Evolutionary conservation across 2,888 invertebrate species (phyloP), one percentile per base, ranked within the genome.

Genomic region (Archips crataeganus): DNA sequence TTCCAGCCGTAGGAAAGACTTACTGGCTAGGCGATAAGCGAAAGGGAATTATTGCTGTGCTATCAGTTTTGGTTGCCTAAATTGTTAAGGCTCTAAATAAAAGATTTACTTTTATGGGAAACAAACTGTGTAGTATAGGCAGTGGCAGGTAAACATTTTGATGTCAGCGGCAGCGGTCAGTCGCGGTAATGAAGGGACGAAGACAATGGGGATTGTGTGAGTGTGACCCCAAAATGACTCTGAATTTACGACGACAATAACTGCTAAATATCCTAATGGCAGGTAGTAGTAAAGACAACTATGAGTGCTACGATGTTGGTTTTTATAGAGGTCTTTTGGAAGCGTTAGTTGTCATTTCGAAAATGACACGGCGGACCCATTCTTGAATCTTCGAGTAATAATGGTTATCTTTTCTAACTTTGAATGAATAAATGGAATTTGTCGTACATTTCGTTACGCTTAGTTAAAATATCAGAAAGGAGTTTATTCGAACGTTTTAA

Each of bases 191-290:
- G 59, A 63, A 60, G 51, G 45, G 23, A 70, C 61, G 39, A 54
- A 64, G 70, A 75, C 75, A 75, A 75, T 75, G 70, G 75, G 45
- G 64, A 75, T 75, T 75, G 75, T 75, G 65, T 34, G 65, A 66
- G 66, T 74, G 65, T 61, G 74, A 70, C 74, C 70, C 70, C 70
- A 70, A 70, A 70, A 74, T 74, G 49, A 70, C 64, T 54, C 45
- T 57, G 39, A 23, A 70, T 64, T 70, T 64, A 54, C 72, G 36
- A 39, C 67, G 45, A 63, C 32, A 47, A 47, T 67, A 57, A 73
- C 42, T 60, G 42, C 59, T 63, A 64, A 54, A 47, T 47, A 59
- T 54, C 57, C 60, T 60, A 49, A 65, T 59, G 32, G 57, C 32
- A 4, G 57, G 57, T 57, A 32, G 15, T 15, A 54, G 51, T 54